phyloP scores from a whole-genome alignment of 2,113 vertebrate species.

The Equus przewalskii region DNA sequence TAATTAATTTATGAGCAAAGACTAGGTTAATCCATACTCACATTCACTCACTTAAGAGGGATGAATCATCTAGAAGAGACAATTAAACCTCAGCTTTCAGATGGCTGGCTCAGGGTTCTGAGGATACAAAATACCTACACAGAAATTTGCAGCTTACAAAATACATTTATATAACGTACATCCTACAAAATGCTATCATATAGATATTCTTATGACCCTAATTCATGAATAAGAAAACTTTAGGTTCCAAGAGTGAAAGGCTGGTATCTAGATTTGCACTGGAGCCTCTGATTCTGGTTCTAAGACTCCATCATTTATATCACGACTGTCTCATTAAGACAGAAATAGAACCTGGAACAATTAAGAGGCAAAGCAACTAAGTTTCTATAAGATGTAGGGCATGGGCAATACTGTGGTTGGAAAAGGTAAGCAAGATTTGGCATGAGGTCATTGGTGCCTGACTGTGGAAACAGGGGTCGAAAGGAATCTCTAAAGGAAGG shows the following conservation, averaged over 20 bases:
- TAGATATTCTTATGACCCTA: neutral
- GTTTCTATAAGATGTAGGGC: accelerated
- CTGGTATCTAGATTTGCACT: neutral
- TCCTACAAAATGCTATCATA: neutral
- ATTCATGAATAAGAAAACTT: neutral
- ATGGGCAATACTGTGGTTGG: neutral
- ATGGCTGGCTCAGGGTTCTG: neutral
- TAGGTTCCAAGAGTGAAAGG: neutral
- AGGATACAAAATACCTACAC: neutral
- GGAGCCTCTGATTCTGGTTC: neutral
- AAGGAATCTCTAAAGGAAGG: neutral
- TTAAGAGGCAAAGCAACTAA: neutral
- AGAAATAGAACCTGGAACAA: neutral
- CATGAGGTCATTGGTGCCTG: accelerated
- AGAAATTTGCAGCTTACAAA: neutral
- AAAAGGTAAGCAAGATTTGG: neutral
- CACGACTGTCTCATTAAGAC: neutral
- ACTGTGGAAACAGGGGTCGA: neutral
- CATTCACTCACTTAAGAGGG: neutral
- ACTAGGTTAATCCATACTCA: neutral
- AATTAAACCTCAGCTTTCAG: neutral
- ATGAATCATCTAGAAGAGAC: neutral
- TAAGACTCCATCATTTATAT: neutral
- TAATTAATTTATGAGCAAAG: neutral
- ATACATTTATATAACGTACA: neutral